A percentile compares a stretch with the other conserved stretches of the same genome.
These are phyloP conservation scores for Chymomyza fuscimana DNA, from an alignment of 2,888 invertebrate genomes.

Conservation along the genomic window DNA sequence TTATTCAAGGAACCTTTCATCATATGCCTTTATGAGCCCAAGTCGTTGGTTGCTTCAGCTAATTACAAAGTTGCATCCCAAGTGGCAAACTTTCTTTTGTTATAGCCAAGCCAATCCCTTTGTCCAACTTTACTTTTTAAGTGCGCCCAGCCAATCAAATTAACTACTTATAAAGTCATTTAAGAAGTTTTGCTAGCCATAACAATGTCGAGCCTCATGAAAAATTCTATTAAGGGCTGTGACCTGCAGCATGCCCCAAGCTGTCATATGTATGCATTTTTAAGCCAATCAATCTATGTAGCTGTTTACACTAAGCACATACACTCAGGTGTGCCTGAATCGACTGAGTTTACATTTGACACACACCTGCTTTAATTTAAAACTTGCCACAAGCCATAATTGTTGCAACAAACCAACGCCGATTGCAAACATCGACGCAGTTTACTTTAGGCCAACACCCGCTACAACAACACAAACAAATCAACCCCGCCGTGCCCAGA, in stretches of 20 bases:
- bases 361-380: conserved; percentile 73
- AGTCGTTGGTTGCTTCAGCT: neutral
- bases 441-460: conserved; percentile 57
- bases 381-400: conserved; percentile 65
- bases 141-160: conserved; percentile 56
- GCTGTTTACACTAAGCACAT: conserved; percentile 52
- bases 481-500: conserved; percentile 9
- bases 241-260: conserved; percentile 27
- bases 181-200: conserved; percentile 49
- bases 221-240: conserved; percentile 63
- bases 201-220: conserved; percentile 59
- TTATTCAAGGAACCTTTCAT: neutral
- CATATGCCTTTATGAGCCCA: neutral
- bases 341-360: conserved; percentile 66
- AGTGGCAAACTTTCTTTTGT: conserved; percentile 1
- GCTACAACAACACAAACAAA: conserved; percentile 47
- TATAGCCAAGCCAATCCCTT: neutral
- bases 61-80: neutral
- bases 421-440: conserved; percentile 30
- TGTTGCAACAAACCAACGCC: conserved; percentile 44
- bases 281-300: conserved; percentile 59
- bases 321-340: conserved; percentile 17
- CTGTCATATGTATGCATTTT: conserved; percentile 62
- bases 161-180: conserved; percentile 72
- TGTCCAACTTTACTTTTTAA: neutral